phyloP scores from a whole-genome alignment of 1,140 invertebrate species.

The Trichogramma pretiosum region DNA sequence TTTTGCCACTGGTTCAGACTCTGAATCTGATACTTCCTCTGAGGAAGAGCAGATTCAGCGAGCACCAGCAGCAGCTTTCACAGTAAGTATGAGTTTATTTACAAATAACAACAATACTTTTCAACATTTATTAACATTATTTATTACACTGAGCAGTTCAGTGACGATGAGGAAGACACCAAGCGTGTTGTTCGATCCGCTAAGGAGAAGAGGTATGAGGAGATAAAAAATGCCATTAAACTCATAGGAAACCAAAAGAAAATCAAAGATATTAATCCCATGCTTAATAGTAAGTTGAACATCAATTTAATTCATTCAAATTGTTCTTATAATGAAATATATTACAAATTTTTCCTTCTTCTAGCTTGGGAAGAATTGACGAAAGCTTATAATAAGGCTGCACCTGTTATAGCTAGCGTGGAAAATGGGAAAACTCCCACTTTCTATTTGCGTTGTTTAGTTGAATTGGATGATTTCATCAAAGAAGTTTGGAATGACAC shows the following conservation, averaged over 20 bases:
- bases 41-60: conserved; percentile 68
- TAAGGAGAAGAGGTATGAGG: conserved; percentile 98
- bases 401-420: conserved; percentile 86
- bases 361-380: conserved; percentile 86
- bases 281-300: conserved; percentile 66
- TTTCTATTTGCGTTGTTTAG: conserved; percentile 83
- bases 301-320: conserved; percentile 4
- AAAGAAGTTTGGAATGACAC: conserved; percentile 81
- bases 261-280: conserved; percentile 95
- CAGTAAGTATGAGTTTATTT: conserved; percentile 44
- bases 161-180: conserved; percentile 94
- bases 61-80: conserved; percentile 56
- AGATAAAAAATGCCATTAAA: conserved; percentile 86
- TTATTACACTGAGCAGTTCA: conserved; percentile 62
- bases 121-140: conserved; percentile 5
- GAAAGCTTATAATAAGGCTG: conserved; percentile 82
- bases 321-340: conserved; percentile 10
- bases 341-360: conserved; percentile 24
- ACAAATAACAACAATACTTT: conserved; percentile 2
- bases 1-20: conserved; percentile 80
- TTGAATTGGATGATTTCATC: conserved; percentile 93
- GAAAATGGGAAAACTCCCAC: conserved; percentile 83
- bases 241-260: conserved; percentile 91
- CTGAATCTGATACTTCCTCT: conserved; percentile 76
- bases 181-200: conserved; percentile 92